These are phyloP conservation scores for Hyla sarda DNA, from an alignment of 2,113 vertebrate genomes.

Conservation along the genomic window DNA sequence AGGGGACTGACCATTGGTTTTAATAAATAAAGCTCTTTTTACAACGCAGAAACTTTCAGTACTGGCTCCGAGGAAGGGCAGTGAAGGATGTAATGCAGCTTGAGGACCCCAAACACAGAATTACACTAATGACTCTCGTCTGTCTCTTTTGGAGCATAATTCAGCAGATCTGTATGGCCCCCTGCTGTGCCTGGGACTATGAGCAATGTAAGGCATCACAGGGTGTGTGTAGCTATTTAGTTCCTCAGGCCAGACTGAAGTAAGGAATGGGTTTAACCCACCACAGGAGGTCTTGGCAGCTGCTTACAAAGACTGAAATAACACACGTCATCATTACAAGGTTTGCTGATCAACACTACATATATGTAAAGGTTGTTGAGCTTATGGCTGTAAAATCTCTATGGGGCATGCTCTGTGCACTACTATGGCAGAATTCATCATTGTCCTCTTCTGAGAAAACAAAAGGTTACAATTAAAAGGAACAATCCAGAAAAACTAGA, in stretches of 20 bases:
- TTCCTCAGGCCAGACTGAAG: not conserved
- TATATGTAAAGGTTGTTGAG: not conserved
- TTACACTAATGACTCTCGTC: conserved; percentile 20
- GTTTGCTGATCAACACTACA: not conserved
- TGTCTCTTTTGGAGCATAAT: not conserved
- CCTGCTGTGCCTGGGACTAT: not conserved
- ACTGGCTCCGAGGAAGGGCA: not conserved
- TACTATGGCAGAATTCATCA: not conserved
- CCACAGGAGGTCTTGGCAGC: not conserved
- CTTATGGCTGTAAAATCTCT: not conserved
- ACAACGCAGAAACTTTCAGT: not conserved
- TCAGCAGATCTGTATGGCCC: not conserved
- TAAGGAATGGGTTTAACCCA: conserved; percentile 1
- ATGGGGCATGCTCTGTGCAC: not conserved
- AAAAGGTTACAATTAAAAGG: not conserved
- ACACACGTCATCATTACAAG: not conserved
- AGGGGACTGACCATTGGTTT: not conserved
- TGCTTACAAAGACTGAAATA: not conserved
- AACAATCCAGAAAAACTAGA: not conserved
- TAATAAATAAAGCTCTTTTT: not conserved
- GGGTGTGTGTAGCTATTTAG: not conserved
- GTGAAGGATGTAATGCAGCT: not conserved
- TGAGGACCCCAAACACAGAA: conserved; percentile 3
- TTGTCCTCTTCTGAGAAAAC: not conserved
- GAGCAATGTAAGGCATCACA: not conserved